phyloP scores from a whole-genome alignment of 1,140 invertebrate genomes.

The Lordiphosa stackelbergi region DNA sequence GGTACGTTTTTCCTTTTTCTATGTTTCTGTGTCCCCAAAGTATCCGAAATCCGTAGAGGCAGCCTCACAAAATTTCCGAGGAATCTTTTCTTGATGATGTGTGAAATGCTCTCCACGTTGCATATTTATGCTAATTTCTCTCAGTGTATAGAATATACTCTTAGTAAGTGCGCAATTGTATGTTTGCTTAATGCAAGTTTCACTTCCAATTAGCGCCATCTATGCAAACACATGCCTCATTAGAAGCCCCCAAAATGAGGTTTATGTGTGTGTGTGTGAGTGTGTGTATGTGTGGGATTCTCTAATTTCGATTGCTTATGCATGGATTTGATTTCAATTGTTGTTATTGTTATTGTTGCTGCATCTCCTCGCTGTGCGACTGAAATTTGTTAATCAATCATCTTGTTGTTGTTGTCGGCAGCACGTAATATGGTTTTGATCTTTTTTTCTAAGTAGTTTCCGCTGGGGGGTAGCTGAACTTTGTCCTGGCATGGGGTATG shows the following conservation, averaged over 20 bases:
- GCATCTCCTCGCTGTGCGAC: background rate
- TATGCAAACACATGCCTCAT: constrained; percentile 7
- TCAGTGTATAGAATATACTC: background rate
- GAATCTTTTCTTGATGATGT: too few relatives aligned
- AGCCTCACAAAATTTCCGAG: too few relatives aligned
- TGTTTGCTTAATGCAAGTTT: constrained; percentile 5
- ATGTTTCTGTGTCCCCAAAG: too few relatives aligned
- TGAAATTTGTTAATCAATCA: constrained; percentile 23
- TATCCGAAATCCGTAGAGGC: too few relatives aligned
- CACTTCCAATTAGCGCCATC: constrained; percentile 17
- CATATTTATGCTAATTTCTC: background rate
- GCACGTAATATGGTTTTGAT: constrained; percentile 13
- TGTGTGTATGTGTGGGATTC: constrained; percentile 2
- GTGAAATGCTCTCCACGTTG: too few relatives aligned
- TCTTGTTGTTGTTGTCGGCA: constrained; percentile 8
- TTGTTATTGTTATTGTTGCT: constrained; percentile 4
- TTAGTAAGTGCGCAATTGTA: constrained; percentile 3
- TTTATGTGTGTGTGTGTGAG: constrained; percentile 1
- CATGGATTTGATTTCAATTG: constrained; percentile 16
- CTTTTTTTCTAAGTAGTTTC: constrained; percentile 4
- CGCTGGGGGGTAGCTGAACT: constrained; percentile 5
- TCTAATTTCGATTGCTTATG: constrained; percentile 14
- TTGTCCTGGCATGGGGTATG: constrained; percentile 9
- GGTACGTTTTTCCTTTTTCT: too few relatives aligned
- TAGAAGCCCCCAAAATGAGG: constrained; percentile 1